These are phyloP conservation scores for Sinhomidia bicolor DNA, from an alignment of 2,888 invertebrate species.

Conservation along the genomic window DNA sequence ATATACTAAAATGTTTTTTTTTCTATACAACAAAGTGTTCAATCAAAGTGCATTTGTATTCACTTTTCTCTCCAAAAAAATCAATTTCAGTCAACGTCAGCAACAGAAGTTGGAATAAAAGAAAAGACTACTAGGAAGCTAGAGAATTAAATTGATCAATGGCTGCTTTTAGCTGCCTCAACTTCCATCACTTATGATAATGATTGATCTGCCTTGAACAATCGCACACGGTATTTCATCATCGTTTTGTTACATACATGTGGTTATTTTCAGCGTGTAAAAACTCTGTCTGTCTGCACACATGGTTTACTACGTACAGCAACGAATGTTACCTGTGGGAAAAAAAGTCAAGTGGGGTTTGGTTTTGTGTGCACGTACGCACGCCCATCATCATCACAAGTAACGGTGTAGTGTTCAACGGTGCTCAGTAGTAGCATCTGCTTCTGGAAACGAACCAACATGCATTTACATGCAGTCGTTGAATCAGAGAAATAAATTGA, in stretches of 20 bases:
- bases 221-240: background rate
- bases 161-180: background rate
- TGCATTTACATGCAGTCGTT: no score
- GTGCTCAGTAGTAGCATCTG: no score
- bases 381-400: no score
- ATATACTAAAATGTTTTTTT: background rate
- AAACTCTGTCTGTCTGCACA: no score
- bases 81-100: conserved; percentile 48
- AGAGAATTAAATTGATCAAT: conserved; percentile 12
- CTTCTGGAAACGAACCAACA: no score
- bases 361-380: no score
- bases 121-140: background rate
- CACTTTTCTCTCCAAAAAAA: background rate
- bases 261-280: background rate
- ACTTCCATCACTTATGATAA: conserved; percentile 4
- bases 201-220: conserved; percentile 12
- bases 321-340: background rate
- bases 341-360: no score
- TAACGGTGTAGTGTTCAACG: no score
- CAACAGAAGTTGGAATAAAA: conserved; percentile 38
- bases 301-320: no score
- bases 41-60: background rate
- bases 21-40: background rate
- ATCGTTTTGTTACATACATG: background rate
- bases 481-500: no score